A percentile compares a stretch with the other conserved stretches of the same genome.
phyloP scores from a whole-genome alignment of 1,140 invertebrate genomes.

The Yoshiicerus persimilis region DNA sequence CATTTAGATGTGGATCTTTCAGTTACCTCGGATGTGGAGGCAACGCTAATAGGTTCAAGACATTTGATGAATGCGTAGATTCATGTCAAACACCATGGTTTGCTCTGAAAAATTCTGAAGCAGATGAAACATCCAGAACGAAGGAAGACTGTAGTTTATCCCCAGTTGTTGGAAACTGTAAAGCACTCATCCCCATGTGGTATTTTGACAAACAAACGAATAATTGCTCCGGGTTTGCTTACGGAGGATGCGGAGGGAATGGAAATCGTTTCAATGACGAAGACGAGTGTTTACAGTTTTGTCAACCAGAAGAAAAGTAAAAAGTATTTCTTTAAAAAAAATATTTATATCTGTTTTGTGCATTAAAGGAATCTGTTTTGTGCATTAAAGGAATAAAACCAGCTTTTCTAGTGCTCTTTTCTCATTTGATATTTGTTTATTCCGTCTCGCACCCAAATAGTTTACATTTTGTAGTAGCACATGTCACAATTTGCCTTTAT shows the following conservation, averaged over 20 bases:
- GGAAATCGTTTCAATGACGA: neutral
- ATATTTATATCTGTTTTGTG: no score
- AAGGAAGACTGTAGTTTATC: neutral
- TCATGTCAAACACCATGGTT: slow-evolving; percentile 4
- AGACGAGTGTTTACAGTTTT: neutral
- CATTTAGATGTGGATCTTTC: neutral
- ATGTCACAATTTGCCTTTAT: no score
- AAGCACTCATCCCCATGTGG: slow-evolving; percentile 1
- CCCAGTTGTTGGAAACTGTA: neutral
- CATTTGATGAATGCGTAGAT: neutral
- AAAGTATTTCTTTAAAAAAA: no score
- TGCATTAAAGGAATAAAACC: no score
- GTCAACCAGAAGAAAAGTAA: neutral
- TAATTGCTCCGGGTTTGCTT: neutral
- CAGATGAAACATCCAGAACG: neutral
- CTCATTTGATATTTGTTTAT: no score
- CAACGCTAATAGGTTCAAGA: neutral
- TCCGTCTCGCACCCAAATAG: no score
- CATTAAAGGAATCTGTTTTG: no score
- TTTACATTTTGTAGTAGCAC: no score
- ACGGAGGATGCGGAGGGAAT: slow-evolving; percentile 19
- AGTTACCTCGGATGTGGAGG: neutral
- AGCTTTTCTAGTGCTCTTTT: no score
- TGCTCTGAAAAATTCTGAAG: neutral
- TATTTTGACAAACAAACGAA: neutral